Conservation (phyloP, 2,888 invertebrate species). For the Rhagonycha lutea region DNA sequence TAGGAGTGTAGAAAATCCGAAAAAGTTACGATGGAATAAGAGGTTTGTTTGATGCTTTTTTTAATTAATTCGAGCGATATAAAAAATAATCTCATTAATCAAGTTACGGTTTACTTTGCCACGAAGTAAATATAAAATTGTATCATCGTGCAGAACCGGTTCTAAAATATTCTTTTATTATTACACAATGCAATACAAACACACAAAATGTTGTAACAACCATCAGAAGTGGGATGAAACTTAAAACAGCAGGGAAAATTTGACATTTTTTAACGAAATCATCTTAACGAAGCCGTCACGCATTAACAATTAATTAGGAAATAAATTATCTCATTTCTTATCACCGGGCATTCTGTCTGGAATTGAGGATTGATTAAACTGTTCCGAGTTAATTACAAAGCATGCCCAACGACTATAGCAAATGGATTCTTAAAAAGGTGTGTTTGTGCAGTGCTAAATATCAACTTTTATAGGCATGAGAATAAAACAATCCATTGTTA, state of each 20-base stretch:
- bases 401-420: neutral
- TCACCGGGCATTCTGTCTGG: neutral
- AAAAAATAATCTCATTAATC: neutral
- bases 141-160: neutral
- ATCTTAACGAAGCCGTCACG: neutral
- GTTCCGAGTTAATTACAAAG: slow-evolving; percentile 6
- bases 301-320: neutral
- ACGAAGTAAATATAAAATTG: neutral
- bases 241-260: neutral
- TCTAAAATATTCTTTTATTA: neutral
- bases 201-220: neutral
- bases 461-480: neutral
- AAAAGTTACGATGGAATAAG: neutral
- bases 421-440: slow-evolving; percentile 1
- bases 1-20: slow-evolving; percentile 1
- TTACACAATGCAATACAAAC: neutral
- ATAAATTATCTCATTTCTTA: neutral
- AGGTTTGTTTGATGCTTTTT: neutral
- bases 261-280: neutral
- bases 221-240: neutral
- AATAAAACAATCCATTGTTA: slow-evolving; percentile 3
- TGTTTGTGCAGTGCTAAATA: neutral
- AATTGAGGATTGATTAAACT: slow-evolving; percentile 14
- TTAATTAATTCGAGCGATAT: neutral
- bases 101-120: neutral